Conservation (phyloP, 2,113 vertebrate genomes). For the Lasiurus borealis region DNA sequence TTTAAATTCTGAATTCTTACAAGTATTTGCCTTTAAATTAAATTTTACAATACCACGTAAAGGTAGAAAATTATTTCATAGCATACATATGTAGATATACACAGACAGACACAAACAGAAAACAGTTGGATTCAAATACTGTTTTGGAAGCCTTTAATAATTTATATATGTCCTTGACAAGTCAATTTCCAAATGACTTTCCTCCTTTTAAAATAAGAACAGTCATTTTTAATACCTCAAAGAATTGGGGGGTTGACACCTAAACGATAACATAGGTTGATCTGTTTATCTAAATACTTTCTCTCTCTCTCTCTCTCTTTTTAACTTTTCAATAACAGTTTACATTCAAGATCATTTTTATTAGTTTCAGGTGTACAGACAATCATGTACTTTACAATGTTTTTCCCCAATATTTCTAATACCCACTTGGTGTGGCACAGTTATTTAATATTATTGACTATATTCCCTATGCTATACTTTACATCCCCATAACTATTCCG, state of each 20-base stretch:
- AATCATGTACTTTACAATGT: neutral
- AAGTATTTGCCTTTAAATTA: neutral
- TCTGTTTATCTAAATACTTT: no score
- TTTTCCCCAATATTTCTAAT: neutral
- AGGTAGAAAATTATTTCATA: neutral
- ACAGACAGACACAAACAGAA: neutral
- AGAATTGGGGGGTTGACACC: no score
- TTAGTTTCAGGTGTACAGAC: neutral
- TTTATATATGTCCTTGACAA: neutral
- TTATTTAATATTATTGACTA: neutral
- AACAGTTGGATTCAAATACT: neutral
- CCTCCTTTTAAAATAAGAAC: neutral
- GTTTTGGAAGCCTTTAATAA: neutral
- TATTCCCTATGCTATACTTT: neutral
- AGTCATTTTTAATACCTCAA: no score
- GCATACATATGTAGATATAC: neutral
- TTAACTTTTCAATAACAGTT: neutral
- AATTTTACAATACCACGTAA: neutral
- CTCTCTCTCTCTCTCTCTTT: neutral
- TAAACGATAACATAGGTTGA: no score
- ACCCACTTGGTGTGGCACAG: neutral
- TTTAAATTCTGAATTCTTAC: neutral
- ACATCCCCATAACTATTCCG: neutral
- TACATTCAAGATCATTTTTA: neutral
- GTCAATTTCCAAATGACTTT: neutral